phyloP scores from a whole-genome alignment of 2,797 vertebrate species.

The Limosa lapponica region DNA sequence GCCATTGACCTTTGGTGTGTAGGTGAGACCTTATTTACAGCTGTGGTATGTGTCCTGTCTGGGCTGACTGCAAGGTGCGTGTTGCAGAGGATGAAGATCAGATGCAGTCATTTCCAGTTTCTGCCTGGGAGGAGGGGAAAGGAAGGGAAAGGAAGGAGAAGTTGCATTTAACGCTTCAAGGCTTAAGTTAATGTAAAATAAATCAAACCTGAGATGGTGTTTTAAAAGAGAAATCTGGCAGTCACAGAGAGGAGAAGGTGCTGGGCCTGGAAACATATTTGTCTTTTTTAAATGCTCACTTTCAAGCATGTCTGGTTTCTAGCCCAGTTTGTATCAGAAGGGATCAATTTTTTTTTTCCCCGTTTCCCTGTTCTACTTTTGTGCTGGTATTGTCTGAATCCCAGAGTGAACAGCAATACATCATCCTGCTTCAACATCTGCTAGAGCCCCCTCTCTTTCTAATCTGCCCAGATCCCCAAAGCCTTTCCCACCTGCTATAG shows the following conservation, averaged over 20 bases:
- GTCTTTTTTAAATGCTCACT: slow-evolving; percentile 72
- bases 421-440: slow-evolving; percentile 90
- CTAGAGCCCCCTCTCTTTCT: slow-evolving; percentile 84
- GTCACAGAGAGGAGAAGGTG: slow-evolving; percentile 31
- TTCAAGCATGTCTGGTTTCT: slow-evolving; percentile 72
- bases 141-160: slow-evolving; percentile 15
- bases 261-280: slow-evolving; percentile 63
- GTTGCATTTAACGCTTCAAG: not conserved
- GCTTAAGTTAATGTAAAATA: slow-evolving; percentile 39
- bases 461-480: slow-evolving; percentile 87
- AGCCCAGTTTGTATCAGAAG: slow-evolving; percentile 75
- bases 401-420: slow-evolving; percentile 86
- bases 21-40: slow-evolving; percentile 24
- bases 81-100: not conserved
- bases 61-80: not conserved
- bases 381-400: slow-evolving; percentile 82
- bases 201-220: slow-evolving; percentile 38
- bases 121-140: not conserved
- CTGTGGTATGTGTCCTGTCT: not conserved
- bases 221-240: slow-evolving; percentile 60
- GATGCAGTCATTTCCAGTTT: not conserved
- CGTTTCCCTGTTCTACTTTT: slow-evolving; percentile 78
- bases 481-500: slow-evolving; percentile 85
- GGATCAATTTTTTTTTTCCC: slow-evolving; percentile 72
- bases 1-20: not conserved